phyloP scores from a whole-genome alignment of 2,888 invertebrate species.

The Carterocephalus palaemon region DNA sequence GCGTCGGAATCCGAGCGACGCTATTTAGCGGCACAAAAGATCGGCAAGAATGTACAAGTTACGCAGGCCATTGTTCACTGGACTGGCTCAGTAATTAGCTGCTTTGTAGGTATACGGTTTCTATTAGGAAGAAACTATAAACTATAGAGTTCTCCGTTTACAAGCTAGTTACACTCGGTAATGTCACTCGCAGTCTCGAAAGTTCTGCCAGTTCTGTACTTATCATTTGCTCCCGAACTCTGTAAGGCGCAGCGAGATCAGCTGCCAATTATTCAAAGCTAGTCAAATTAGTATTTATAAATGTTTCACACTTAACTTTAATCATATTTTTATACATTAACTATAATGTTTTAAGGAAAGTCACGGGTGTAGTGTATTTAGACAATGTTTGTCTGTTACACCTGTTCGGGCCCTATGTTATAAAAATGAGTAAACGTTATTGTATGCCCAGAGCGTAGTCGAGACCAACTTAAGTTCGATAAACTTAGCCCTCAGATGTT shows the following conservation, averaged over 20 bases:
- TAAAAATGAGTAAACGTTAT: too few relatives aligned
- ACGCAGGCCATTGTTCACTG: conserved; percentile 16
- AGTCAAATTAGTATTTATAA: too few relatives aligned
- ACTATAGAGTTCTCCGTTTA: conserved; percentile 20
- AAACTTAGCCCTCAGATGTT: too few relatives aligned
- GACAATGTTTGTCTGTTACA: too few relatives aligned
- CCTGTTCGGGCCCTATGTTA: too few relatives aligned
- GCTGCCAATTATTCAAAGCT: too few relatives aligned
- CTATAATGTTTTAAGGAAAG: too few relatives aligned
- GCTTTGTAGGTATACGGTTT: conserved; percentile 18
- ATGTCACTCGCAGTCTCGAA: conserved; percentile 21
- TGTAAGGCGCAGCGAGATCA: conserved; percentile 6
- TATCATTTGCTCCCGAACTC: conserved; percentile 21
- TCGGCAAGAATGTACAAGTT: conserved; percentile 14
- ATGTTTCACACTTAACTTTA: too few relatives aligned
- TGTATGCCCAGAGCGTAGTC: too few relatives aligned
- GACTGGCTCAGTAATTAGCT: conserved; percentile 21
- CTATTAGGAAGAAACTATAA: conserved; percentile 24
- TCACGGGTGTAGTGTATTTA: too few relatives aligned
- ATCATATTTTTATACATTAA: too few relatives aligned
- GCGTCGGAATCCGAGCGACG: conserved; percentile 1
- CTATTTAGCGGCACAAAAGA: conserved; percentile 10
- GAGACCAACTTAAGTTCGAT: too few relatives aligned
- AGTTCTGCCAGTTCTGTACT: conserved; percentile 16
- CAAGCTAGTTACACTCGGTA: conserved; percentile 19